phyloP scores from a whole-genome alignment of 2,113 vertebrate genomes.

The Uria lomvia region DNA sequence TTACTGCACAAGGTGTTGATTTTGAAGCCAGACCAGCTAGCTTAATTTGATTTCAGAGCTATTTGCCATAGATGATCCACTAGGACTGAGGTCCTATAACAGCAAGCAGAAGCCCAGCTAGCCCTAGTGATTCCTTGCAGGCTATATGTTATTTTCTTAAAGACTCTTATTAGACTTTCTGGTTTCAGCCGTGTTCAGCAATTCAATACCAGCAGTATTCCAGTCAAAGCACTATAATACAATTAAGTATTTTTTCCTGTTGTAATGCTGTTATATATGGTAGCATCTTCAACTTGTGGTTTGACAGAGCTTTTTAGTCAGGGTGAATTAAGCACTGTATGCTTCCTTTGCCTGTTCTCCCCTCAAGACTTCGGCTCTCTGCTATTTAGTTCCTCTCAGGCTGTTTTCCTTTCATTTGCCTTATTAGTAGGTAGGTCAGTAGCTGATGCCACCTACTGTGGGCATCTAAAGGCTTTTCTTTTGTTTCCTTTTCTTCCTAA shows the following conservation, averaged over 20 bases:
- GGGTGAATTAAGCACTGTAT: constrained; percentile 37
- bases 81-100: not conserved
- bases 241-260: constrained; percentile 7
- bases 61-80: not conserved
- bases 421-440: constrained; percentile 72
- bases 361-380: constrained; percentile 34
- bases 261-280: not conserved
- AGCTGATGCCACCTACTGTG: constrained; percentile 71
- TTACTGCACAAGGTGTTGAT: not conserved
- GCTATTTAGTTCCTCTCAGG: constrained; percentile 63
- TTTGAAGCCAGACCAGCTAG: not conserved
- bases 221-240: constrained; percentile 3
- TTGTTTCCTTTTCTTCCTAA: constrained; percentile 44
- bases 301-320: constrained; percentile 53
- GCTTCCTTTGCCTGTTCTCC: constrained; percentile 31
- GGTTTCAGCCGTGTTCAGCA: not conserved
- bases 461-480: constrained; percentile 67
- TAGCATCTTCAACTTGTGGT: constrained; percentile 45
- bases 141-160: not conserved
- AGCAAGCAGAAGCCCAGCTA: not conserved
- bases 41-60: constrained; percentile 13
- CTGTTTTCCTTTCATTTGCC: constrained; percentile 71
- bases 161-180: not conserved
- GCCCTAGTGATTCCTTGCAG: not conserved
- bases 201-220: constrained; percentile 11